Conservation (phyloP, 2,888 invertebrate genomes). For the Gortyna flavago region DNA sequence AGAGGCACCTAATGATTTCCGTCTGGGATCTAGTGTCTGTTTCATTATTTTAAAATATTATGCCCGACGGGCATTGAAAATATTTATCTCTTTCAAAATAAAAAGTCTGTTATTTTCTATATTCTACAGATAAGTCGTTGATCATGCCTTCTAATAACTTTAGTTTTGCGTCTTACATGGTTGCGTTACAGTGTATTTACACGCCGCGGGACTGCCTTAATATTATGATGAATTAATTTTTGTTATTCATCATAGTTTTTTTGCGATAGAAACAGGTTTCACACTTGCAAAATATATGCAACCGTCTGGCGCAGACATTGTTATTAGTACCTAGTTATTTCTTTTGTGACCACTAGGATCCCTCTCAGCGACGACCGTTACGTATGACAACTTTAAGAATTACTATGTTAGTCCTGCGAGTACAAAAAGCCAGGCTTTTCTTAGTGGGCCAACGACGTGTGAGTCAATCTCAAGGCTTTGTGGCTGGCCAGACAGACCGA, state of each 20-base stretch:
- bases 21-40: slow-evolving; percentile 58
- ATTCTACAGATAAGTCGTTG: slow-evolving; percentile 26
- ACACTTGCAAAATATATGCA: slow-evolving; percentile 54
- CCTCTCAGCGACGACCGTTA: slow-evolving; percentile 52
- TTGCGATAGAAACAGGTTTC: slow-evolving; percentile 54
- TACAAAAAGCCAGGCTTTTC: slow-evolving; percentile 63
- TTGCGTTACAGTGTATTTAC: slow-evolving; percentile 43
- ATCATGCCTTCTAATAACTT: slow-evolving; percentile 51
- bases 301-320: slow-evolving; percentile 46
- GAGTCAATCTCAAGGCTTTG: slow-evolving; percentile 72
- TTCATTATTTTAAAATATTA: slow-evolving; percentile 54
- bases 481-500: slow-evolving; percentile 71
- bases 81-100: slow-evolving; percentile 46
- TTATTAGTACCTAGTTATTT: slow-evolving; percentile 32
- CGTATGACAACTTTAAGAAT: slow-evolving; percentile 56
- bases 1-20: slow-evolving; percentile 56
- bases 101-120: slow-evolving; percentile 44
- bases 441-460: slow-evolving; percentile 64
- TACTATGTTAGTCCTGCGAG: slow-evolving; percentile 56
- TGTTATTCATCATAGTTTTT: slow-evolving; percentile 46
- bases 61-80: slow-evolving; percentile 45
- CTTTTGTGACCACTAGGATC: slow-evolving; percentile 44
- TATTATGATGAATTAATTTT: slow-evolving; percentile 38
- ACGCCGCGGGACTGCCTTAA: slow-evolving; percentile 15
- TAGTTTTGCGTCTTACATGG: slow-evolving; percentile 29